Conservation (phyloP, 2,113 vertebrate species). For the Pygoscelis adeliae region DNA sequence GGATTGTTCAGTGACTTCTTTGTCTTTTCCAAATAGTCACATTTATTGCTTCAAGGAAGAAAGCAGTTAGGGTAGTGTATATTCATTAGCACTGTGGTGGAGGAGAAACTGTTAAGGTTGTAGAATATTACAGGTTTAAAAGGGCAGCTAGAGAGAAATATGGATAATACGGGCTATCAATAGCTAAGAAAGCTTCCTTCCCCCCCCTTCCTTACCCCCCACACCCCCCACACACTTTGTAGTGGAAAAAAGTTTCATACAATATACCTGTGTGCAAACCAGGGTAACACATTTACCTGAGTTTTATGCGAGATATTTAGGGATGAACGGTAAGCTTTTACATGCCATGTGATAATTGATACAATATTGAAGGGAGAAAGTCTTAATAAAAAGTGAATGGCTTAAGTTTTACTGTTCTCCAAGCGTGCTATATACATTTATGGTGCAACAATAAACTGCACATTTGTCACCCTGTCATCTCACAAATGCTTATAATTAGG, state of each 20-base stretch:
- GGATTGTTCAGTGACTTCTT: background rate
- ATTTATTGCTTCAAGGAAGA: background rate
- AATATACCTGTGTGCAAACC: background rate
- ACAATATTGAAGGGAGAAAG: background rate
- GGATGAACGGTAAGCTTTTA: background rate
- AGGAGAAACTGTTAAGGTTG: background rate
- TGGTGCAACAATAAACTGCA: background rate
- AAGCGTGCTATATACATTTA: background rate
- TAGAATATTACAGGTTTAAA: background rate
- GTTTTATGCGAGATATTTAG: background rate
- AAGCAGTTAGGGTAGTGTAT: background rate
- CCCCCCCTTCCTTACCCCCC: background rate
- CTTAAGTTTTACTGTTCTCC: background rate
- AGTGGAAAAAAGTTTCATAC: background rate
- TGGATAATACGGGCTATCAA: background rate
- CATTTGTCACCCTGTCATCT: background rate
- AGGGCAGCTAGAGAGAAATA: background rate
- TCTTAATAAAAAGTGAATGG: background rate
- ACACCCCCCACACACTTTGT: no score
- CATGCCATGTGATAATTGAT: background rate
- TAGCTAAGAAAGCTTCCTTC: background rate
- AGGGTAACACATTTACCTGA: background rate
- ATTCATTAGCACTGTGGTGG: background rate
- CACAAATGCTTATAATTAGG: background rate
- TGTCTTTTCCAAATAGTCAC: background rate